Evolutionary conservation across 2,888 invertebrate species (phyloP).

Genomic region (Caenorhabditis auriculariae): DNA sequence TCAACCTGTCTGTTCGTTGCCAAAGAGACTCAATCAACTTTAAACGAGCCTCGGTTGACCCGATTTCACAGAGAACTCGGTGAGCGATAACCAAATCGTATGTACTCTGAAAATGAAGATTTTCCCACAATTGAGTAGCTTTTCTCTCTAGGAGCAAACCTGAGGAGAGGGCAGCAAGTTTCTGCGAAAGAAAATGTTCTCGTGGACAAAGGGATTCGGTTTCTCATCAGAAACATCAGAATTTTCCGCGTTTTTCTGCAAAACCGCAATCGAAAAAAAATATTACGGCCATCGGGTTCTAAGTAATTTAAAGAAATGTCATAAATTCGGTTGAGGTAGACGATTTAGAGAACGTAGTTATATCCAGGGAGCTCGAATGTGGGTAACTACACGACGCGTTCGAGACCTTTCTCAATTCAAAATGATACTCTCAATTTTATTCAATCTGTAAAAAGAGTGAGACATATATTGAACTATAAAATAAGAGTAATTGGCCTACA

Average conservation of each 20-base stretch:
- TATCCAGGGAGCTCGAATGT: background rate
- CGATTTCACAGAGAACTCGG: constrained; percentile 50
- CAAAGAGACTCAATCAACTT: constrained; percentile 50
- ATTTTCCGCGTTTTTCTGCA: constrained; percentile 8
- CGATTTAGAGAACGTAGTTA: too few species aligned
- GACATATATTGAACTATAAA: background rate
- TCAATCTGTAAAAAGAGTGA: too few species aligned
- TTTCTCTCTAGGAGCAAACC: background rate
- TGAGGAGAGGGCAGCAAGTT: constrained; percentile 47
- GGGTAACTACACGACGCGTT: background rate
- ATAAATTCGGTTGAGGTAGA: too few species aligned
- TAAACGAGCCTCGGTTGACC: constrained; percentile 43
- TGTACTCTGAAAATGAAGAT: constrained; percentile 35
- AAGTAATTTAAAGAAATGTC: too few species aligned
- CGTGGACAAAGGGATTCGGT: constrained; percentile 36
- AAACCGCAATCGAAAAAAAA: too few species aligned
- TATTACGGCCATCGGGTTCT: too few species aligned
- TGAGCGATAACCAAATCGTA: constrained; percentile 60
- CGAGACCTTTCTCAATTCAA: too few species aligned
- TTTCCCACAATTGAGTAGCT: background rate
- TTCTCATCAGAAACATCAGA: constrained; percentile 7
- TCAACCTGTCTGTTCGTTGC: constrained; percentile 52
- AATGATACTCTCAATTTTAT: too few species aligned
- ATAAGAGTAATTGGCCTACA: constrained; percentile 21
- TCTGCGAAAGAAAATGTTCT: constrained; percentile 50